These are phyloP conservation scores for Hedychridium roseum DNA, from an alignment of 2,888 invertebrate species.

Conservation along the genomic window DNA sequence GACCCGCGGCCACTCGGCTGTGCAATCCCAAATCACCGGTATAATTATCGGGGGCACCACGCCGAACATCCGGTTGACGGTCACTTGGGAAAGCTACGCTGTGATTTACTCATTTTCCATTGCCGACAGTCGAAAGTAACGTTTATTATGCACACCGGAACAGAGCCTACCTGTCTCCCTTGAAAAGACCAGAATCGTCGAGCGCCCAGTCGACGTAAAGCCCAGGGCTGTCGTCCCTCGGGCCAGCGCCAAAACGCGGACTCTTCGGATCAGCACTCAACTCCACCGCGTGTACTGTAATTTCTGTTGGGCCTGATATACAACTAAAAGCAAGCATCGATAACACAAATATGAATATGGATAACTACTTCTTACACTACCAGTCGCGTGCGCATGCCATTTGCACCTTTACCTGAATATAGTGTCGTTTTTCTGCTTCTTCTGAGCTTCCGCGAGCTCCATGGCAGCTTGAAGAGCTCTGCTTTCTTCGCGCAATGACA, in stretches of 20 bases:
- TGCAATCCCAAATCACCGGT: slow-evolving; percentile 57
- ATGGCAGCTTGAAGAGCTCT: slow-evolving; percentile 80
- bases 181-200: slow-evolving; percentile 77
- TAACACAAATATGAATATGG: no score
- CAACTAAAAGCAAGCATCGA: slow-evolving; percentile 57
- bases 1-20: no score
- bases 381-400: no score
- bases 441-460: slow-evolving; percentile 68
- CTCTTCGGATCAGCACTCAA: slow-evolving; percentile 75
- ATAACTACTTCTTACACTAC: no score
- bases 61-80: slow-evolving; percentile 59
- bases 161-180: slow-evolving; percentile 74
- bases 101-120: slow-evolving; percentile 57
- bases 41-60: slow-evolving; percentile 58
- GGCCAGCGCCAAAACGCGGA: slow-evolving; percentile 77
- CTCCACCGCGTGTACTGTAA: slow-evolving; percentile 74
- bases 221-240: slow-evolving; percentile 72
- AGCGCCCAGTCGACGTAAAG: slow-evolving; percentile 83
- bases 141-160: slow-evolving; percentile 1
- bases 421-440: slow-evolving; percentile 66
- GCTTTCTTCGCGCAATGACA: slow-evolving; percentile 85
- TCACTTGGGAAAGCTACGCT: slow-evolving; percentile 54
- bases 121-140: slow-evolving; percentile 40
- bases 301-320: slow-evolving; percentile 63
- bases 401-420: slow-evolving; percentile 70